Evolutionary conservation across 2,888 invertebrate genomes (phyloP).

Genomic region (Drosophila nigricruria): DNA sequence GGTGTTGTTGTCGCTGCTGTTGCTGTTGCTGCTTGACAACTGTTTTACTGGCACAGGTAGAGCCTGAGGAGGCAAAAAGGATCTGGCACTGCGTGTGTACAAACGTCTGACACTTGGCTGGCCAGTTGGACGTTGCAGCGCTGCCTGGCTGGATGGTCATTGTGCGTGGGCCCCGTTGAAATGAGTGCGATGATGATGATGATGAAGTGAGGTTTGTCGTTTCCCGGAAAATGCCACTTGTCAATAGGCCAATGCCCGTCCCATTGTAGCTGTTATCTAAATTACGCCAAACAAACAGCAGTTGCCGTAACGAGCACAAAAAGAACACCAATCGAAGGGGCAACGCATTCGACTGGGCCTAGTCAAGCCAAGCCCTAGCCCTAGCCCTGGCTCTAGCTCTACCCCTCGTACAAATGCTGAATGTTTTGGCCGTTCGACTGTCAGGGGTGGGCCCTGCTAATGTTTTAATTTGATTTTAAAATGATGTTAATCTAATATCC

Average conservation of each 20-base stretch:
- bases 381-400: not conserved
- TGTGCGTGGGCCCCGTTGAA: constrained; percentile 58
- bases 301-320: constrained; percentile 71
- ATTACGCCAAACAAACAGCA: constrained; percentile 81
- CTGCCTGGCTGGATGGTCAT: constrained; percentile 38
- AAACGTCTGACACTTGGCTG: constrained; percentile 65
- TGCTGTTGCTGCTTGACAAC: constrained; percentile 64
- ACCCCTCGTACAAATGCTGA: constrained; percentile 3
- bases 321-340: constrained; percentile 32
- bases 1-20: constrained; percentile 46
- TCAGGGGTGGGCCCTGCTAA: constrained; percentile 74
- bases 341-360: constrained; percentile 31
- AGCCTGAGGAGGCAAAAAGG: constrained; percentile 54
- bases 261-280: constrained; percentile 78
- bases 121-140: constrained; percentile 56
- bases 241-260: constrained; percentile 69
- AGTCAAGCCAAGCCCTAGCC: constrained; percentile 13
- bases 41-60: constrained; percentile 63
- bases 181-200: constrained; percentile 61
- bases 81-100: constrained; percentile 61
- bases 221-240: constrained; percentile 82
- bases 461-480: constrained; percentile 84
- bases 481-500: constrained; percentile 84
- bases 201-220: constrained; percentile 51
- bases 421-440: constrained; percentile 25